phyloP scores from a whole-genome alignment of 2,888 invertebrate genomes.

The Unio delphinus region DNA sequence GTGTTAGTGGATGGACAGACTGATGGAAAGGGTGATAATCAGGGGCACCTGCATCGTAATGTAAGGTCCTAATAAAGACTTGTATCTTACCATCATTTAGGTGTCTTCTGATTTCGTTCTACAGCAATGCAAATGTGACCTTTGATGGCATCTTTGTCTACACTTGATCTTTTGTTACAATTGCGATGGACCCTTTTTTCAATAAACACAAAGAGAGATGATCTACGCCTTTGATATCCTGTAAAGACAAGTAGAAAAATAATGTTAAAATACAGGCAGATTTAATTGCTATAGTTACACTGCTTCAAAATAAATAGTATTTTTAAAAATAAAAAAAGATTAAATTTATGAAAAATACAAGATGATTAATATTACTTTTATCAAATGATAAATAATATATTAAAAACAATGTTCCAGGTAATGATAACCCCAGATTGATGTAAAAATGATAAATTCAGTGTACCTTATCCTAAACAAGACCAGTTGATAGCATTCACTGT shows the following conservation, averaged over 20 bases:
- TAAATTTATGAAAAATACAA: too few species aligned
- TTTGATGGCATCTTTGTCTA: conserved; percentile 46
- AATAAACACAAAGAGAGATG: conserved; percentile 60
- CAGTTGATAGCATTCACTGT: too few species aligned
- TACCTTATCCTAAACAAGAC: too few species aligned
- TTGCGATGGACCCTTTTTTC: conserved; percentile 53
- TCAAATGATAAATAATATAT: too few species aligned
- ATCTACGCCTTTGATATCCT: conserved; percentile 45
- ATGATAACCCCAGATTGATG: too few species aligned
- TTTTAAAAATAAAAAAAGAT: background rate
- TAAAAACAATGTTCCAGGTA: too few species aligned
- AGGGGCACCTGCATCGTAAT: background rate
- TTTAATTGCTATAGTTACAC: background rate
- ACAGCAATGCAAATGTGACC: conserved; percentile 57
- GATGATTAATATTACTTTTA: too few species aligned
- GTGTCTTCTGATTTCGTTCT: conserved; percentile 45
- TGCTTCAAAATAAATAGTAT: background rate
- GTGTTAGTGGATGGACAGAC: background rate
- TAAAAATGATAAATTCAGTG: too few species aligned
- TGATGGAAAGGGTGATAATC: background rate
- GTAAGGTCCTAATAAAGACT: background rate
- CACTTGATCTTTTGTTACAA: conserved; percentile 39
- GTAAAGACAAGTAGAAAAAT: conserved; percentile 10
- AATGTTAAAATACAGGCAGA: background rate
- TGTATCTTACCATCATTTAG: conserved; percentile 40